Evolutionary conservation across 2,888 invertebrate genomes (phyloP).

Genomic region (Diplolepis rosae): DNA sequence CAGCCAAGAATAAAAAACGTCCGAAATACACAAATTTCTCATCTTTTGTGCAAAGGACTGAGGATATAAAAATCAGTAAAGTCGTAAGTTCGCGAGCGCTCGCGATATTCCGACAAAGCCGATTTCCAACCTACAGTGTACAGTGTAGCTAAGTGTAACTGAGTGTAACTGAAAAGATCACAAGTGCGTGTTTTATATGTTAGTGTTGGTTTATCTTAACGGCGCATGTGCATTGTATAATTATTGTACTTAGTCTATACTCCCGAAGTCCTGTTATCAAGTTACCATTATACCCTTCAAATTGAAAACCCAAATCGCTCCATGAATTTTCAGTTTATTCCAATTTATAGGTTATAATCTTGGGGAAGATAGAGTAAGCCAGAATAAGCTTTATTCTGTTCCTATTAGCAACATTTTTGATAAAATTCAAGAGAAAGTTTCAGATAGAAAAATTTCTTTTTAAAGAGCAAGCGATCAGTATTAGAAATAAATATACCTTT

Average conservation of each 20-base stretch:
- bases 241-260: background rate
- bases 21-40: background rate
- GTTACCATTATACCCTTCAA: background rate
- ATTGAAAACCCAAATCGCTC: background rate
- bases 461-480: background rate
- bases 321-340: background rate
- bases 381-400: background rate
- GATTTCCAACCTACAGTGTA: background rate
- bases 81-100: conserved; percentile 10
- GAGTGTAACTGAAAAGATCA: background rate
- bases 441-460: too few species aligned
- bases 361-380: too few species aligned
- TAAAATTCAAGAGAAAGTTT: too few species aligned
- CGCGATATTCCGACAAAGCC: conserved; percentile 15
- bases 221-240: too few species aligned
- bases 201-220: background rate
- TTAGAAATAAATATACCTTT: background rate
- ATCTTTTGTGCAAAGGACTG: conserved; percentile 7
- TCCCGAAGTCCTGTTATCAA: background rate
- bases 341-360: background rate
- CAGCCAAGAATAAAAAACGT: background rate
- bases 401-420: too few species aligned
- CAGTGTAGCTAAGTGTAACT: background rate
- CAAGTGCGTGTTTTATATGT: background rate
- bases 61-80: background rate